phyloP scores from a whole-genome alignment of 2,888 invertebrate genomes.

The Venusia cambrica region DNA sequence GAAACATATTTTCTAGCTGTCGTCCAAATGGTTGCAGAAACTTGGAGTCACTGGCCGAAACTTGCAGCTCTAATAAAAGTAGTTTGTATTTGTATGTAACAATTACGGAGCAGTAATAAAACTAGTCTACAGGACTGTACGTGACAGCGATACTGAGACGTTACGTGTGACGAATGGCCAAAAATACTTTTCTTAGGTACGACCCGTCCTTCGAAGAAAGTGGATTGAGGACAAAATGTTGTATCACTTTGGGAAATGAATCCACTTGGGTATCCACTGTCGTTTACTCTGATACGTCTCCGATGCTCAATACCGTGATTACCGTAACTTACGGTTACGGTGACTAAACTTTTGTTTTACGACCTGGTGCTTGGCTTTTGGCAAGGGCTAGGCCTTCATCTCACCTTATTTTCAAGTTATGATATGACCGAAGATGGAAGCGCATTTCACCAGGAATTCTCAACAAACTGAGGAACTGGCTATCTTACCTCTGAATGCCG shows the following conservation, averaged over 20 bases:
- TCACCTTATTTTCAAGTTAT: too few relatives aligned
- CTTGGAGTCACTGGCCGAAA: slow-evolving; percentile 31
- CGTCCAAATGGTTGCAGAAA: slow-evolving; percentile 24
- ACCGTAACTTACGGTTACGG: too few relatives aligned
- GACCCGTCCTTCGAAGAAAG: slow-evolving; percentile 41
- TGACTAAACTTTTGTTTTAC: too few relatives aligned
- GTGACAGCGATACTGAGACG: slow-evolving; percentile 60
- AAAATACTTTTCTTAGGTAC: slow-evolving; percentile 38
- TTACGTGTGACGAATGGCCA: slow-evolving; percentile 70
- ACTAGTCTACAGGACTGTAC: slow-evolving; percentile 58
- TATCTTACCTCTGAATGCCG: too few relatives aligned
- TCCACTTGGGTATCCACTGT: slow-evolving; percentile 47
- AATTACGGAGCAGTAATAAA: slow-evolving; percentile 65
- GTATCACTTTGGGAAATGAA: slow-evolving; percentile 58
- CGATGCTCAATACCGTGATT: slow-evolving; percentile 39
- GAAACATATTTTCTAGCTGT: slow-evolving; percentile 27
- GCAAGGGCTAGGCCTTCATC: too few relatives aligned
- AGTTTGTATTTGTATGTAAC: slow-evolving; percentile 50
- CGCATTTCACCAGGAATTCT: too few relatives aligned
- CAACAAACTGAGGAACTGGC: too few relatives aligned
- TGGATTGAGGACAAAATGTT: slow-evolving; percentile 51
- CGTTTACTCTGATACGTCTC: slow-evolving; percentile 43
- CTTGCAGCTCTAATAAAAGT: slow-evolving; percentile 31
- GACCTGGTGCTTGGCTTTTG: too few relatives aligned
- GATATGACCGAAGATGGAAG: too few relatives aligned